phyloP scores from a whole-genome alignment of 1,140 invertebrate species.

The Stegodyphus dumicola region DNA sequence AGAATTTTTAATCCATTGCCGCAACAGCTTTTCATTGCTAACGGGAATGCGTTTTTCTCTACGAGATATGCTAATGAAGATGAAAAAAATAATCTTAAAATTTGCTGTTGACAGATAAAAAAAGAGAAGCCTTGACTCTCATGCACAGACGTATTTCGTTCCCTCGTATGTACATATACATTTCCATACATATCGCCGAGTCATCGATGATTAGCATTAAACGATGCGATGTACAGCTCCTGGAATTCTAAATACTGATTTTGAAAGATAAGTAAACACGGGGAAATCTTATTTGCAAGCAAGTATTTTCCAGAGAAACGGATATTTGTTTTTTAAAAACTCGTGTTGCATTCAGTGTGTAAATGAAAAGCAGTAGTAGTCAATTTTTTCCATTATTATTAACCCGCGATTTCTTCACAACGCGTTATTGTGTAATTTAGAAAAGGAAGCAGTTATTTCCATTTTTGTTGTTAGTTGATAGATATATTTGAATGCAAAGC shows the following conservation, averaged over 20 bases:
- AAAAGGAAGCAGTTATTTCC: too few relatives aligned
- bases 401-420: too few relatives aligned
- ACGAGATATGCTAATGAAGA: slow-evolving; percentile 16
- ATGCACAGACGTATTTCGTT: neutral
- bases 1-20: slow-evolving; percentile 42
- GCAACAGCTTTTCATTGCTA: neutral
- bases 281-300: slow-evolving; percentile 5
- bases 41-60: slow-evolving; percentile 11
- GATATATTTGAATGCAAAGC: too few relatives aligned
- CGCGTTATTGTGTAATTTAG: too few relatives aligned
- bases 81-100: slow-evolving; percentile 24
- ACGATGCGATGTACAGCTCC: too few relatives aligned
- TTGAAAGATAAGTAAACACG: slow-evolving; percentile 19
- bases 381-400: too few relatives aligned
- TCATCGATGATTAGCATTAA: slow-evolving; percentile 25
- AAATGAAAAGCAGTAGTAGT: too few relatives aligned
- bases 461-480: too few relatives aligned
- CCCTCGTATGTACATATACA: slow-evolving; percentile 4
- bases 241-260: neutral
- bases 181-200: neutral
- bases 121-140: slow-evolving; percentile 7
- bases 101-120: slow-evolving; percentile 22
- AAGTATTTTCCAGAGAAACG: neutral
- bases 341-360: neutral
- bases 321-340: neutral